Evolutionary conservation across 2,888 invertebrate species (phyloP).

Genomic region (Petrolisthes manimaculis): DNA sequence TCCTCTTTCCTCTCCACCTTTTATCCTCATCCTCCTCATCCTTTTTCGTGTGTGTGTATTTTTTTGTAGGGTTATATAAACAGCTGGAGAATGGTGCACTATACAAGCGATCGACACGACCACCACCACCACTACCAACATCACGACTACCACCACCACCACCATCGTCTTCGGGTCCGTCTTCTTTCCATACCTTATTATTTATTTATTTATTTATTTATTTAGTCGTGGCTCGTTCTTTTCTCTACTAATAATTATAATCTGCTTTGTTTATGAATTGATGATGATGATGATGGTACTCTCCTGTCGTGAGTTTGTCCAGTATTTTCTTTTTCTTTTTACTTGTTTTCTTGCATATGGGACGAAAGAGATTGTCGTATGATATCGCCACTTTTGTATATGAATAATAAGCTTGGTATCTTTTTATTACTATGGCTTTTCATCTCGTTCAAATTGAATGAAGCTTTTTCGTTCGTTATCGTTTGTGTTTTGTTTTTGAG

Average conservation of each 20-base stretch:
- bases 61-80: conserved; percentile 19
- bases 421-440: no score
- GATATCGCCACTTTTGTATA: no score
- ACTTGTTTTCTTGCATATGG: no score
- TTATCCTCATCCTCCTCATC: not conserved
- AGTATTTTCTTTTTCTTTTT: no score
- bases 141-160: no score
- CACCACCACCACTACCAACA: not conserved
- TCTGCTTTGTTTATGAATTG: not conserved
- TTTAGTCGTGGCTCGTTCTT: not conserved
- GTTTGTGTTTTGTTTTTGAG: no score
- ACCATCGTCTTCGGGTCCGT: conserved; percentile 25
- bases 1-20: not conserved
- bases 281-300: no score
- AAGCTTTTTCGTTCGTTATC: no score
- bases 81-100: conserved; percentile 17
- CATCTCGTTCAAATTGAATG: no score
- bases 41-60: conserved; percentile 3
- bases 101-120: not conserved
- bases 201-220: not conserved
- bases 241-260: not conserved
- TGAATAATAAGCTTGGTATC: no score
- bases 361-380: no score
- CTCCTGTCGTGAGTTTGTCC: no score
- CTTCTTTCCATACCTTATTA: not conserved